These are phyloP conservation scores for Gasterosteus aculeatus DNA, from an alignment of 2,113 vertebrate species.

Conservation along the genomic window DNA sequence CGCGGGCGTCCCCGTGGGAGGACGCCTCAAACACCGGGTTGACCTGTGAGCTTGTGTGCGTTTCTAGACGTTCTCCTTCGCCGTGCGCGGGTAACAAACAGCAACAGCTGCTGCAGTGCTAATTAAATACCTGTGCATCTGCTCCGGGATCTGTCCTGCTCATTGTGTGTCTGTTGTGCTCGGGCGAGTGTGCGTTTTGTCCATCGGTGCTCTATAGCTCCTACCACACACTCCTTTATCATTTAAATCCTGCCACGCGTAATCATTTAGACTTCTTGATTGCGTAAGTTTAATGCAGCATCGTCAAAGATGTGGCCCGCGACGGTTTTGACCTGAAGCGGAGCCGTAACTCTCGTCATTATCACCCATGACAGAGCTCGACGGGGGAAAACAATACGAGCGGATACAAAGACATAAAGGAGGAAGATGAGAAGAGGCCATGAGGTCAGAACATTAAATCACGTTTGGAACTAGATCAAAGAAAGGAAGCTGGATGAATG, in stretches of 20 bases:
- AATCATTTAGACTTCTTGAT: constrained; percentile 9
- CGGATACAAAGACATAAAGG: constrained; percentile 8
- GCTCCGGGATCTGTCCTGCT: constrained; percentile 54
- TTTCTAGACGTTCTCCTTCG: constrained; percentile 47
- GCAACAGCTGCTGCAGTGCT: constrained; percentile 72
- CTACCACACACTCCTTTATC: not conserved
- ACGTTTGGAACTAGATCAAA: constrained; percentile 58
- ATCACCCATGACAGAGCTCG: constrained; percentile 13
- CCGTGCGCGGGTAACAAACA: constrained; percentile 65
- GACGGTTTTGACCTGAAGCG: constrained; percentile 26
- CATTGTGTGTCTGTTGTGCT: constrained; percentile 30
- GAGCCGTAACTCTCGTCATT: constrained; percentile 32
- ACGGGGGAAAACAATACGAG: constrained; percentile 2
- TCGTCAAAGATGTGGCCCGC: constrained; percentile 29
- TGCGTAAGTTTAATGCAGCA: constrained; percentile 8
- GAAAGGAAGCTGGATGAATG: constrained; percentile 40
- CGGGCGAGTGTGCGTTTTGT: not conserved
- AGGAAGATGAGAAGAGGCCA: constrained; percentile 8
- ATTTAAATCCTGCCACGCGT: not conserved
- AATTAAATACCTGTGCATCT: constrained; percentile 78
- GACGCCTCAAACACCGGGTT: constrained; percentile 50
- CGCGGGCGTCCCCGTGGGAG: constrained; percentile 35
- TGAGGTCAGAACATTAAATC: constrained; percentile 42
- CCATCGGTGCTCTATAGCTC: not conserved
- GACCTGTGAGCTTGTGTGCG: constrained; percentile 44